A percentile compares a stretch with the other conserved stretches of the same genome.
These are phyloP conservation scores for Ceratoteleas bidentatus DNA, from an alignment of 1,140 invertebrate species.

Conservation along the genomic window DNA sequence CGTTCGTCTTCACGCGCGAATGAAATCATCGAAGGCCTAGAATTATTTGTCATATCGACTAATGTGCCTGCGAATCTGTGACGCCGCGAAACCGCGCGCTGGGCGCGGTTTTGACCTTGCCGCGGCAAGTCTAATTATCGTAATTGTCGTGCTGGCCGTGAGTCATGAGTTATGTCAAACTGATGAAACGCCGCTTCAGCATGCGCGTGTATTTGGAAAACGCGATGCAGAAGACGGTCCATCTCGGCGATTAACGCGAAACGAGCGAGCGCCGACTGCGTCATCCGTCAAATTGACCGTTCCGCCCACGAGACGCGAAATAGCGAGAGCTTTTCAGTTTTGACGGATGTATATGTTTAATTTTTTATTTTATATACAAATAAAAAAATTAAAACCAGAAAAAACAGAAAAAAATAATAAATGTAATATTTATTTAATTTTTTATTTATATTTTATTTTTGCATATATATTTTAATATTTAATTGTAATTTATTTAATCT, in stretches of 20 bases:
- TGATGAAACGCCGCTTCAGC: slow-evolving; percentile 40
- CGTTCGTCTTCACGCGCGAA: slow-evolving; percentile 22
- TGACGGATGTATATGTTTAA: too few species aligned
- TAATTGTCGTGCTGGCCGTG: slow-evolving; percentile 64
- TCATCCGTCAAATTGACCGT: slow-evolving; percentile 43
- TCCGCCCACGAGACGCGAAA: slow-evolving; percentile 23
- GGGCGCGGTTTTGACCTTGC: slow-evolving; percentile 71
- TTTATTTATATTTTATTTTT: too few species aligned
- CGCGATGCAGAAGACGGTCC: slow-evolving; percentile 29
- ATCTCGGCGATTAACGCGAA: slow-evolving; percentile 22
- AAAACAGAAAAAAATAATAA: too few species aligned
- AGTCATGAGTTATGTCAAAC: slow-evolving; percentile 65
- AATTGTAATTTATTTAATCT: too few species aligned
- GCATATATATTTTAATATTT: too few species aligned
- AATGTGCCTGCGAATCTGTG: slow-evolving; percentile 26
- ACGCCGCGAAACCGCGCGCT: slow-evolving; percentile 20
- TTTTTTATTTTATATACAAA: too few species aligned
- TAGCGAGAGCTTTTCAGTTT: too few species aligned
- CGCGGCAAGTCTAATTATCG: slow-evolving; percentile 67
- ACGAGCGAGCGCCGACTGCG: slow-evolving; percentile 22
- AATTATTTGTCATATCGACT: slow-evolving; percentile 37
- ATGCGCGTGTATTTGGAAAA: slow-evolving; percentile 31
- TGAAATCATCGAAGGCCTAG: slow-evolving; percentile 25
- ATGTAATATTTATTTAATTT: too few species aligned
- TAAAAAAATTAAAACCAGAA: too few species aligned